Evolutionary conservation across 2,797 vertebrate genomes (phyloP).

Genomic region (Pangasius krempfi): DNA sequence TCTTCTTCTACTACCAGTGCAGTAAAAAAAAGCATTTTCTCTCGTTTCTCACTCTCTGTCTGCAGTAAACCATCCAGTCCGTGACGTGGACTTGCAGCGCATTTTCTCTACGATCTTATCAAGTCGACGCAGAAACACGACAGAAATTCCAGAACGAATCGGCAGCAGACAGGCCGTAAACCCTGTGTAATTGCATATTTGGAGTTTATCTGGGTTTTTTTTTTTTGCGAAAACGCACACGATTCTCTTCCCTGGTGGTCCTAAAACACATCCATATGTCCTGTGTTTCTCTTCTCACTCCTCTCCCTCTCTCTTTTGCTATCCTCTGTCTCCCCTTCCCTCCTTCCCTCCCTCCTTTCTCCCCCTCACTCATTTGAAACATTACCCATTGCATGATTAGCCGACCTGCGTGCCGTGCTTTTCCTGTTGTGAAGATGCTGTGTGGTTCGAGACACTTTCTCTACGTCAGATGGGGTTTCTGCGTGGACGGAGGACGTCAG

Average conservation of each 20-base stretch:
- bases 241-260: slow-evolving; percentile 86
- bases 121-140: slow-evolving; percentile 69
- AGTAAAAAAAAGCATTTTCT: slow-evolving; percentile 5
- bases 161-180: slow-evolving; percentile 82
- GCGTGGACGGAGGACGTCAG: slow-evolving; percentile 62
- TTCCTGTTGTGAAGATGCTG: slow-evolving; percentile 76
- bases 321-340: slow-evolving; percentile 46
- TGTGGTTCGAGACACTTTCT: slow-evolving; percentile 72
- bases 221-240: slow-evolving; percentile 79
- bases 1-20: background rate
- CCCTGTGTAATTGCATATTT: slow-evolving; percentile 87
- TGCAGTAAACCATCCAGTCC: background rate
- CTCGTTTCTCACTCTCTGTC: slow-evolving; percentile 3
- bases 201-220: slow-evolving; percentile 78
- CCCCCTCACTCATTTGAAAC: slow-evolving; percentile 62
- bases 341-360: background rate
- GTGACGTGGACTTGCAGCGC: background rate
- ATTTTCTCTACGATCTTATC: slow-evolving; percentile 41
- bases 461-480: slow-evolving; percentile 73
- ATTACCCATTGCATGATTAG: slow-evolving; percentile 67
- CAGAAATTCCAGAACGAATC: slow-evolving; percentile 82
- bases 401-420: slow-evolving; percentile 62
- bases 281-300: slow-evolving; percentile 78
- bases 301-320: slow-evolving; percentile 62
- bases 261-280: slow-evolving; percentile 87